phyloP scores from a whole-genome alignment of 2,888 invertebrate species.

The Gibbula magus region DNA sequence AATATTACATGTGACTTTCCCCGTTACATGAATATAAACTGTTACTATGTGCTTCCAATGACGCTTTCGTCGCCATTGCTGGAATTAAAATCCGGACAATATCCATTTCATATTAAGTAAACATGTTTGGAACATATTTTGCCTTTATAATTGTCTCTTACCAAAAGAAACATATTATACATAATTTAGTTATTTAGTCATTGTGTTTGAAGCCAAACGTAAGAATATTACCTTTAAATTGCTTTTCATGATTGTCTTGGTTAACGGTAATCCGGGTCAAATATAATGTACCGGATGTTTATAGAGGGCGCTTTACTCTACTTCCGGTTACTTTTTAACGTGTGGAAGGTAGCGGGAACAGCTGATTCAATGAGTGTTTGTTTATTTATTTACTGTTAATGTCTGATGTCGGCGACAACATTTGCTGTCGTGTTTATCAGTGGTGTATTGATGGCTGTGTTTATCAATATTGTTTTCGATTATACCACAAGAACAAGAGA shows the following conservation, averaged over 20 bases:
- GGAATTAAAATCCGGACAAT: slow-evolving; percentile 3
- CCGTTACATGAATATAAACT: not conserved
- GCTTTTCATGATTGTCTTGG: not conserved
- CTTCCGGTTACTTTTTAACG: not conserved
- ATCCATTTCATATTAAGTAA: not conserved
- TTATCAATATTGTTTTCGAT: not conserved
- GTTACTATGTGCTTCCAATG: slow-evolving; percentile 34
- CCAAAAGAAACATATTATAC: too few species aligned
- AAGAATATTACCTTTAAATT: too few species aligned
- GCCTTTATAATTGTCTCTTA: too few species aligned
- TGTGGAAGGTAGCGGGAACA: not conserved
- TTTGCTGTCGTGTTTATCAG: not conserved
- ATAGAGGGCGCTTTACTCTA: not conserved
- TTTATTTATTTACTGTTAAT: not conserved
- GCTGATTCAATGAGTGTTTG: not conserved
- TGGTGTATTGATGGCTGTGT: not conserved
- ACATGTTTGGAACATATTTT: too few species aligned
- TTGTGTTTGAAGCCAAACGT: too few species aligned
- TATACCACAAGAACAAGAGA: too few species aligned
- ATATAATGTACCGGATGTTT: not conserved
- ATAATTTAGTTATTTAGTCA: too few species aligned
- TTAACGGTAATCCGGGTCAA: not conserved
- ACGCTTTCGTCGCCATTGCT: slow-evolving; percentile 24
- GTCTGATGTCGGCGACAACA: not conserved
- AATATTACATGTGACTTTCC: not conserved